Base-by-base conservation (phyloP, 2,797 vertebrate genomes). In the Typhlichthys subterraneus region DNA sequence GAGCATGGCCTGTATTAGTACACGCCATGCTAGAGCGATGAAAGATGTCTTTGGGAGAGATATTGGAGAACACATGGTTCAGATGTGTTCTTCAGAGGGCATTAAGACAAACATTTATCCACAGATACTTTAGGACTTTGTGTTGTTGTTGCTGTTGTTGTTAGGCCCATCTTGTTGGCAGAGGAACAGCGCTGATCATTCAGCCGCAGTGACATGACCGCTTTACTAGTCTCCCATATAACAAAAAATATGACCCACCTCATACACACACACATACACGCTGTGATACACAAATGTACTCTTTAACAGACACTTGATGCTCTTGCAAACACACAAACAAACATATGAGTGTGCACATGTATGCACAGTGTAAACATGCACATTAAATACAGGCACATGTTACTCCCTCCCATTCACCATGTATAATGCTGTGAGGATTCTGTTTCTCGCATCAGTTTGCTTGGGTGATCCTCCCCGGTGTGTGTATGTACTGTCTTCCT, bases 81-180 rank as follows among this genome's bases (percentile, higher is more conserved):
- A 42, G 9, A 42, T 42, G 38, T 7, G 6, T 42, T 42, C 9
- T 9, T 42, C 38, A 42, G 9, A 7, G 8, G 38, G 6, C 38
- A 42, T 42, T 42, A 42, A 42, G 23, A 23, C 23, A 23, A 23
- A 4, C 23, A 23, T 23, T 23, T 23, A 23, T 23, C 23, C 23
- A 23, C 23, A 4, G 23, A 23, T 23, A 23, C 23, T 23, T 23
- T 23, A 23, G 23, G 23, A 23, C 23, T 23, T 23, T 23, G 23
- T 23, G 3, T 23, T 3, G 0, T 63, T 76, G 80, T 76, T 83
- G 56, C 79, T 76, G 77, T 63, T 87, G 76, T 82, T 80, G 75
- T 23, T 23, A 57, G 49, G 76, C 84, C 80, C 85, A 85, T 88
- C 83, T 89, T 86, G 84, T 86, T 80, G 75, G 55, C 79, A 81